These are phyloP conservation scores for Eretmochelys imbricata DNA, from an alignment of 2,113 vertebrate genomes.

Conservation along the genomic window DNA sequence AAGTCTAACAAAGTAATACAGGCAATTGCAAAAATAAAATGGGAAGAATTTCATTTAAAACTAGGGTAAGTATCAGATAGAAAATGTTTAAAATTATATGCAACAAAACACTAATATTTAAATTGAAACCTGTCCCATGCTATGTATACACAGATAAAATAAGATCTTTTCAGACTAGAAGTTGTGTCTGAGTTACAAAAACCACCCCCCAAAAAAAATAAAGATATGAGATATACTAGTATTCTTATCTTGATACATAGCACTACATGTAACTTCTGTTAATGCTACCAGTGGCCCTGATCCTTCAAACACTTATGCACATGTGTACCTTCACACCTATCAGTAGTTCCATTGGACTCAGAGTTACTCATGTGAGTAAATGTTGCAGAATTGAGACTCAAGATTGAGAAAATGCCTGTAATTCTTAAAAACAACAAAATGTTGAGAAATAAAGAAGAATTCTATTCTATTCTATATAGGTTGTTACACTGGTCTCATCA, in stretches of 20 bases:
- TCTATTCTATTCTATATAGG: background rate
- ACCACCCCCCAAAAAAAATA: background rate
- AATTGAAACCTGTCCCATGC: background rate
- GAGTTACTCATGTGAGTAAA: background rate
- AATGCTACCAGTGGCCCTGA: background rate
- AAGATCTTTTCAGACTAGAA: background rate
- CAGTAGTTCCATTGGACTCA: background rate
- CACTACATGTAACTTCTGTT: background rate
- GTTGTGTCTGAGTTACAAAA: background rate
- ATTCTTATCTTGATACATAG: background rate
- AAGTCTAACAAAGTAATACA: background rate
- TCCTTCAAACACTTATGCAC: background rate
- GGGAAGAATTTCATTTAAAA: background rate
- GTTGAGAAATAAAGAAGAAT: background rate
- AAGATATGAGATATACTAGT: background rate
- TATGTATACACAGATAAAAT: background rate
- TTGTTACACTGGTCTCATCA: background rate
- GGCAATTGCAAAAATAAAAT: background rate
- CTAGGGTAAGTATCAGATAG: background rate
- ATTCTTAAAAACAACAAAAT: background rate
- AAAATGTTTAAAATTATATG: background rate
- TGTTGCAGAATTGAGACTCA: background rate
- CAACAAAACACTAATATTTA: background rate
- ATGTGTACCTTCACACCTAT: background rate
- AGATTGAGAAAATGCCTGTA: background rate